A percentile compares a stretch with the other conserved stretches of the same genome.
Evolutionary conservation across 2,113 vertebrate species (phyloP).

Genomic region (Petaurus breviceps): DNA sequence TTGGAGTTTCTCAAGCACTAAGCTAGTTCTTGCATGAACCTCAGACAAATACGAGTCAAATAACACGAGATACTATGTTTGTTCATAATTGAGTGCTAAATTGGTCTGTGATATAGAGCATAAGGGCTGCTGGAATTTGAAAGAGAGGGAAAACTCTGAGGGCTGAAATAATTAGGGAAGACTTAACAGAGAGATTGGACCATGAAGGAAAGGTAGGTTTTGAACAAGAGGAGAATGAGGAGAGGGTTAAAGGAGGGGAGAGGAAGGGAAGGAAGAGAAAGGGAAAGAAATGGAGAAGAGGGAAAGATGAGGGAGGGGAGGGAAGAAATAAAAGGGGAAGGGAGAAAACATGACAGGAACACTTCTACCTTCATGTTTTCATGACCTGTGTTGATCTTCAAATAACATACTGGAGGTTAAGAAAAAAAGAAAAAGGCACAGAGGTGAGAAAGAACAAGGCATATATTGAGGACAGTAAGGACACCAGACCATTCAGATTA

Average conservation of each 20-base stretch:
- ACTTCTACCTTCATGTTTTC: background rate
- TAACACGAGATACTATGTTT: too few species aligned
- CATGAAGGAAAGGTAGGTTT: background rate
- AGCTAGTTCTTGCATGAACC: too few species aligned
- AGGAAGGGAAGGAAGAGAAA: background rate
- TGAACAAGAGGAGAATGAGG: background rate
- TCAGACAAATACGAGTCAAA: too few species aligned
- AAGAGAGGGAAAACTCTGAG: constrained; percentile 6
- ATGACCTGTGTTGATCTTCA: background rate
- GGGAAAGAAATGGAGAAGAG: background rate
- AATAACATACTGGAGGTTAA: background rate
- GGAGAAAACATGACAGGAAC: background rate
- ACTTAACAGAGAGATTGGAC: background rate
- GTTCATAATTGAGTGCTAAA: background rate
- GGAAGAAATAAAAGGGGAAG: constrained; percentile 4
- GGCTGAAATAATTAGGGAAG: background rate
- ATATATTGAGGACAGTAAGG: background rate
- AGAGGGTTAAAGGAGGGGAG: background rate
- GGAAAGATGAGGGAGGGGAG: background rate
- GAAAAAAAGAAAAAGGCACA: background rate
- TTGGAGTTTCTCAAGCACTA: too few species aligned
- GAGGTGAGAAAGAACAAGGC: background rate
- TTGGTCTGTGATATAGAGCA: background rate
- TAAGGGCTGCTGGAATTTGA: constrained; percentile 39
- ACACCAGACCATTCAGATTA: background rate